Percentiles rank a stretch among this genome's conserved stretches.
These are phyloP conservation scores for Ecdyonurus torrentis DNA, from an alignment of 2,888 invertebrate species.

Conservation along the genomic window DNA sequence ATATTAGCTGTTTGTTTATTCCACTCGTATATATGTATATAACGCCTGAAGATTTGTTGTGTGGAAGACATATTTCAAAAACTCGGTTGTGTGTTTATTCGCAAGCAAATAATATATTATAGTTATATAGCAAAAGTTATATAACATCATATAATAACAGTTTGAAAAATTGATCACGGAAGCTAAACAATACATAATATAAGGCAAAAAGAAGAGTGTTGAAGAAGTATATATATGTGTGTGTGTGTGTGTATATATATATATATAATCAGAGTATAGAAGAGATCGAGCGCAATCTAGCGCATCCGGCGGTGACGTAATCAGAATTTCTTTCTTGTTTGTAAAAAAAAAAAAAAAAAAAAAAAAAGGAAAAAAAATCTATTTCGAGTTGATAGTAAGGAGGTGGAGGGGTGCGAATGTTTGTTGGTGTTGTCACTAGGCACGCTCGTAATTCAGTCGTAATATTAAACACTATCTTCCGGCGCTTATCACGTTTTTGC, in stretches of 20 bases:
- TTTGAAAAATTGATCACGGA: not conserved
- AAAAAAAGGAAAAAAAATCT: no score
- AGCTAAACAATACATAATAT: not conserved
- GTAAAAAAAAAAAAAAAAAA: no score
- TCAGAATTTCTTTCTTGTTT: not conserved
- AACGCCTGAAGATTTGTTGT: no score
- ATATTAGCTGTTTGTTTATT: no score
- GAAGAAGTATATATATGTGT: no score
- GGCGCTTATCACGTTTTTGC: not conserved
- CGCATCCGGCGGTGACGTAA: not conserved
- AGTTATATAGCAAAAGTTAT: not conserved
- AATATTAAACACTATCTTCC: not conserved
- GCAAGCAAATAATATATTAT: no score
- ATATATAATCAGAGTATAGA: not conserved
- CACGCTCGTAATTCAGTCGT: not conserved
- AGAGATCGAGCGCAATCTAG: not conserved
- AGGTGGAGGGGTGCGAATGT: not conserved
- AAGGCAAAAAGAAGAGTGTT: no score
- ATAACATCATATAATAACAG: no score
- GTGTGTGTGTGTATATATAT: not conserved
- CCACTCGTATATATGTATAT: no score
- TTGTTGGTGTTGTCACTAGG: not conserved
- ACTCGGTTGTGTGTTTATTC: no score
- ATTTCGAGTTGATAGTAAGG: not conserved
- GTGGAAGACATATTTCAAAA: no score